phyloP scores from a whole-genome alignment of 2,888 invertebrate genomes.

The Ecliptopera silaceata region DNA sequence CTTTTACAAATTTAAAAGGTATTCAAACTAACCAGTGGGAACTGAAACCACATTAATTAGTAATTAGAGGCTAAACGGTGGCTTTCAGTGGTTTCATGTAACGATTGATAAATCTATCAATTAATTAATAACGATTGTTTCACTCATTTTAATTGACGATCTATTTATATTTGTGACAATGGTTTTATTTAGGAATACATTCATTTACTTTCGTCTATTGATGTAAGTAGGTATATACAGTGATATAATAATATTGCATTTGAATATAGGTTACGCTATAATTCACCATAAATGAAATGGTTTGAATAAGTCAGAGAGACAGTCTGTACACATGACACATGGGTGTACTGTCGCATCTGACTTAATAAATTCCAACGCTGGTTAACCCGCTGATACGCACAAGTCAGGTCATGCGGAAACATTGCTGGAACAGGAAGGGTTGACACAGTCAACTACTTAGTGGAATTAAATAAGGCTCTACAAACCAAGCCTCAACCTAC shows the following conservation, averaged over 20 bases:
- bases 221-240: too few species aligned
- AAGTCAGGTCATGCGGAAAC: conserved; percentile 1
- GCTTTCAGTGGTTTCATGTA: conserved; percentile 9
- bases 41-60: conserved; percentile 14
- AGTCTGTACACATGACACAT: too few species aligned
- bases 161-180: too few species aligned
- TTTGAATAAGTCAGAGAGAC: too few species aligned
- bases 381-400: neutral
- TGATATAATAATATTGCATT: too few species aligned
- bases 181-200: too few species aligned
- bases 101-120: conserved; percentile 6
- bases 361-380: neutral
- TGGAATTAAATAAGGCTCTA: conserved; percentile 5
- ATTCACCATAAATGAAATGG: too few species aligned
- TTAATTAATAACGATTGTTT: conserved; percentile 8
- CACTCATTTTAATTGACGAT: neutral
- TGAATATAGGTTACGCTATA: too few species aligned
- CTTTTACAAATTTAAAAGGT: neutral
- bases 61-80: conserved; percentile 15
- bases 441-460: conserved; percentile 62
- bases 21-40: neutral
- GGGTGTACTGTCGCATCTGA: neutral
- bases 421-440: conserved; percentile 15
- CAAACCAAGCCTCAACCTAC: neutral
- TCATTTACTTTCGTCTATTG: too few species aligned